Base-by-base conservation (phyloP, 1,140 invertebrate species). In the Dolichoris vasculosae region DNA sequence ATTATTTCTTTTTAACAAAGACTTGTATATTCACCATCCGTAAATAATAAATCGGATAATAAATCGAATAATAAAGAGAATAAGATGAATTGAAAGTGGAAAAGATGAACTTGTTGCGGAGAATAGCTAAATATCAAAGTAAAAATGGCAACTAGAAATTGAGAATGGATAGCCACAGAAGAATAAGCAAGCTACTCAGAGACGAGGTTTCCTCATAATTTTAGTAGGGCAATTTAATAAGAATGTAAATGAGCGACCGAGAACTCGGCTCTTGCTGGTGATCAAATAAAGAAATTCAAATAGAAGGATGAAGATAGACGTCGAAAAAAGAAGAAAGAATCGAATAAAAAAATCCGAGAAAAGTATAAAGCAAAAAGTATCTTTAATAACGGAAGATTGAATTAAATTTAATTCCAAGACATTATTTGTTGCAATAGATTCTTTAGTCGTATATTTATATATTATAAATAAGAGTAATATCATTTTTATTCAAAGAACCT, bases 211-310 rank as follows among this genome's bases (percentile, higher is more conserved):
- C 15, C 73, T 86, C 75, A 79, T 79, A 79, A 82, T 86, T 86
- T 83, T 67, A 71, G 75, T 48, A n/a, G 64, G 38, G 40, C 80
- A 71, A 86, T 86, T 78, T 81, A 86, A 86, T 83, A 83, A 86
- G 81, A 83, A 86, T 83, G 85, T 83, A 86, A 86, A 86, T 86
- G 80, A 86, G 55, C 80, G 40, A 38, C 15, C 48, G 23, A 59
- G 69, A 55, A 48, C 46, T 81, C 32, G 69, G 20, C 38, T 71
- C 63, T 51, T 64, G 51, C 67, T 64, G 7, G 55, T 64, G 46
- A 35, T 55, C 26, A 64, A 55, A 82, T 82, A 73, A 86, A 86
- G 76, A 77, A 77, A 82, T 73, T 71, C 30, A 2, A 78, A 64
- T 3, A 30, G 73, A 7, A 3, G 71, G 40, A 48, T 38, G 30